phyloP scores from a whole-genome alignment of 64 coral and sea anemone species.

The Actinia tenebrosa region DNA sequence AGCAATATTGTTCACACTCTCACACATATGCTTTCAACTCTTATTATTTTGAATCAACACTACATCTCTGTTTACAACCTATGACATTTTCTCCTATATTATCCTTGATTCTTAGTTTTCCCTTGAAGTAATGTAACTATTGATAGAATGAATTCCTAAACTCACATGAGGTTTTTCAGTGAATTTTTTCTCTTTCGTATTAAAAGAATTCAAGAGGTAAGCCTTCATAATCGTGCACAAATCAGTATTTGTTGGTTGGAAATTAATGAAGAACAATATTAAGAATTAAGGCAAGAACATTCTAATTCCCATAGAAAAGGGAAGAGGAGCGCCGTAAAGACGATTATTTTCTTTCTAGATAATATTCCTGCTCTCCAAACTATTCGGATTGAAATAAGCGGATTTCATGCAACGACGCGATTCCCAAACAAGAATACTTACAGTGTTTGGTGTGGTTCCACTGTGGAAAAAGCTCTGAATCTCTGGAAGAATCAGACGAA shows the following conservation, averaged over 20 bases:
- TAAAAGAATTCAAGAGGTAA: background rate
- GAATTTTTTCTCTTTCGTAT: background rate
- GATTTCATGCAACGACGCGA: background rate
- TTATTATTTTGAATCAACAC: background rate
- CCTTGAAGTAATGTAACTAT: background rate
- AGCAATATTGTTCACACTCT: background rate
- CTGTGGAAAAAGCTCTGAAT: constrained; percentile 83
- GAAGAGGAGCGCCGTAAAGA: background rate
- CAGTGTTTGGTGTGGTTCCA: constrained; percentile 68
- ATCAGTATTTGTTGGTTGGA: background rate
- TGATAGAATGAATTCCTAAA: background rate
- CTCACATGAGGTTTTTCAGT: background rate
- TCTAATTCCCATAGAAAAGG: background rate
- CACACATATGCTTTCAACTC: background rate
- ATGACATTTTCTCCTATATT: background rate
- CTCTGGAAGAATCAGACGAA: constrained; percentile 86
- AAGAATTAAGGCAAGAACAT: background rate
- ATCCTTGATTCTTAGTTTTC: background rate
- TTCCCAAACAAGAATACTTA: constrained; percentile 26
- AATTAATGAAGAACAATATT: background rate
- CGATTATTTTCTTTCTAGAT: background rate
- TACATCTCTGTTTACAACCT: background rate
- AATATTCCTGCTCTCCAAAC: background rate
- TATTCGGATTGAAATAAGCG: background rate
- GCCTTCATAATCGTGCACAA: background rate